Percentiles rank a stretch among this genome's conserved stretches.
These are phyloP conservation scores for Drosophila acutilabella DNA, from an alignment of 2,888 invertebrate species.

Conservation along the genomic window DNA sequence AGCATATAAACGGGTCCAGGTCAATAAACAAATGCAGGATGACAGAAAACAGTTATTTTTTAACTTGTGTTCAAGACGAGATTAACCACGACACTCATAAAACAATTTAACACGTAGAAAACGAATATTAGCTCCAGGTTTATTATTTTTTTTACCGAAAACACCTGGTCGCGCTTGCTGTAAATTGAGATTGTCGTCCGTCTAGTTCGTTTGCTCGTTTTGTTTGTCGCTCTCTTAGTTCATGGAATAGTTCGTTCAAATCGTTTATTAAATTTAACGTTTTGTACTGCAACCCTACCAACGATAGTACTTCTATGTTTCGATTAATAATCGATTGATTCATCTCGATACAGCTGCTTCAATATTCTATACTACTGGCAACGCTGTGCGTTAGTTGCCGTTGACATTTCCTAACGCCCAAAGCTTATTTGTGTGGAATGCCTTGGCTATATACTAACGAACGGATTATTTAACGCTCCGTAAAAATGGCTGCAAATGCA, in stretches of 20 bases:
- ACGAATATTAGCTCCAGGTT: slow-evolving; percentile 16
- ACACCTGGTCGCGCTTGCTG: slow-evolving; percentile 57
- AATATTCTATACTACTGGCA: slow-evolving; percentile 38
- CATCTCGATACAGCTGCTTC: slow-evolving; percentile 35
- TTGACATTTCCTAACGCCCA: slow-evolving; percentile 61
- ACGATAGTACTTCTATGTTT: background rate
- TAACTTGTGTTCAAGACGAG: background rate
- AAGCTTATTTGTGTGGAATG: slow-evolving; percentile 58
- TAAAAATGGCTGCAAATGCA: slow-evolving; percentile 73
- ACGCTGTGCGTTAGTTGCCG: slow-evolving; percentile 57
- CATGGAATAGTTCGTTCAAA: background rate
- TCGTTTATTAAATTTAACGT: background rate
- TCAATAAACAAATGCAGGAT: slow-evolving; percentile 34
- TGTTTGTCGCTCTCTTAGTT: slow-evolving; percentile 9
- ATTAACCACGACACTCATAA: slow-evolving; percentile 7
- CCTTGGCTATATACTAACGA: slow-evolving; percentile 65
- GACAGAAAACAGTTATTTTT: background rate
- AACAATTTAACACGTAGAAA: slow-evolving; percentile 1
- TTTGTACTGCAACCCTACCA: slow-evolving; percentile 2
- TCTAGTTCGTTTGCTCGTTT: slow-evolving; percentile 20
- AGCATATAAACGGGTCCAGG: slow-evolving; percentile 21
- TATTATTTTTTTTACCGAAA: slow-evolving; percentile 34
- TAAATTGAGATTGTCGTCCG: slow-evolving; percentile 48
- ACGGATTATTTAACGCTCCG: slow-evolving; percentile 83
- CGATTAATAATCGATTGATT: slow-evolving; percentile 7